Evolutionary conservation across 2,888 invertebrate species (phyloP).

Genomic region (Spodoptera exigua): DNA sequence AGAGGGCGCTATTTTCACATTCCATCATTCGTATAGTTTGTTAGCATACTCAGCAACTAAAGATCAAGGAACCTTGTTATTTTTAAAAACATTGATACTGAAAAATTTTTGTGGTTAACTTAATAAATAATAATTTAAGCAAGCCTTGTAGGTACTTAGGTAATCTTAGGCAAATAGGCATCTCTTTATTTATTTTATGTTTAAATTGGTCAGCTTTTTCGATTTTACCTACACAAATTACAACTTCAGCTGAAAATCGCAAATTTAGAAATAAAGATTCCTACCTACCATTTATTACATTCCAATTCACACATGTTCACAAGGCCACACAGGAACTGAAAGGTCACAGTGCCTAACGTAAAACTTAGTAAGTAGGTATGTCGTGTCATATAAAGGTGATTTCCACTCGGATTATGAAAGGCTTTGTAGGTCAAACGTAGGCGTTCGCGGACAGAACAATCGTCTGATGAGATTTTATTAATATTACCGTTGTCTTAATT

Average conservation of each 20-base stretch:
- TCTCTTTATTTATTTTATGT: no score
- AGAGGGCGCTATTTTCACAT: neutral
- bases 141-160: no score
- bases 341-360: conserved; percentile 25
- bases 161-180: no score
- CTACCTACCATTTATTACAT: conserved; percentile 11
- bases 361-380: conserved; percentile 15
- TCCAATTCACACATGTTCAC: conserved; percentile 1
- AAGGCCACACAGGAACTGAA: conserved; percentile 14
- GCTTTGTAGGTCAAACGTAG: conserved; percentile 44
- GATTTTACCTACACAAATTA: no score
- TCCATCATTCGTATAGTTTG: neutral
- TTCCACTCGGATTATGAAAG: conserved; percentile 36
- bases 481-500: neutral
- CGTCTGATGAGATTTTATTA: conserved; percentile 10
- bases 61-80: no score
- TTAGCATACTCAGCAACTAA: no score
- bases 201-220: no score
- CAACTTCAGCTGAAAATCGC: no score
- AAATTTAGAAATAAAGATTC: neutral
- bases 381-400: conserved; percentile 35
- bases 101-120: no score
- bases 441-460: conserved; percentile 16
- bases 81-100: no score
- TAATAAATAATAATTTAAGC: no score